Evolutionary conservation across 2,888 invertebrate genomes (phyloP).

Genomic region (Harpalus rufipes): DNA sequence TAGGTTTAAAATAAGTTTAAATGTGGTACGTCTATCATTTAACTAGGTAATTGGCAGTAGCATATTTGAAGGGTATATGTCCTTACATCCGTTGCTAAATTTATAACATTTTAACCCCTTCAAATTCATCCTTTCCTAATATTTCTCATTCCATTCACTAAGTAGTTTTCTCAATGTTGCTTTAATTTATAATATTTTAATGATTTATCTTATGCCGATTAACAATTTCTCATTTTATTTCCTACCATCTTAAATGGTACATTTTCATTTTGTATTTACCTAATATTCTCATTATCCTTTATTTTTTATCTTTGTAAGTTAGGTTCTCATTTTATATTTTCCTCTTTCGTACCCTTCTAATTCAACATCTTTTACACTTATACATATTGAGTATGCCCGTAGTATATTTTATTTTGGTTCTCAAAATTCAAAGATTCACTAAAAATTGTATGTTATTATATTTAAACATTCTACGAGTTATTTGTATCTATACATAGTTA

Average conservation of each 20-base stretch:
- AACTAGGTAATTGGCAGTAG: conserved; percentile 49
- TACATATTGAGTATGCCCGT: too few species aligned
- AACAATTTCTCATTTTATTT: not conserved
- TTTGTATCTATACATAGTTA: too few species aligned
- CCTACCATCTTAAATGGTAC: not conserved
- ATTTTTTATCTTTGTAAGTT: too few species aligned
- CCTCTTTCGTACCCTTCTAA: too few species aligned
- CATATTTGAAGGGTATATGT: conserved; percentile 1
- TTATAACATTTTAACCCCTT: not conserved
- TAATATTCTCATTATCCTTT: too few species aligned
- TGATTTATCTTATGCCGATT: not conserved
- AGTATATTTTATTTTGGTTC: too few species aligned
- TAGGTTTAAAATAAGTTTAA: conserved; percentile 25
- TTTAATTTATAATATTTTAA: not conserved
- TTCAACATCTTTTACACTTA: too few species aligned
- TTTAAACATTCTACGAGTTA: too few species aligned
- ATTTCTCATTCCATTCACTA: not conserved
- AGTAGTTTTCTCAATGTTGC: not conserved
- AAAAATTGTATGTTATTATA: too few species aligned
- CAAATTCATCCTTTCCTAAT: not conserved
- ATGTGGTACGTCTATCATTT: conserved; percentile 43
- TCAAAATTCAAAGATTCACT: too few species aligned
- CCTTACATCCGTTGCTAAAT: conserved; percentile 58
- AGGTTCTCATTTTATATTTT: too few species aligned
- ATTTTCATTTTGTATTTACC: too few species aligned